These are phyloP conservation scores for Acromyrmex heyeri DNA, from an alignment of 1,140 invertebrate species.

Conservation along the genomic window DNA sequence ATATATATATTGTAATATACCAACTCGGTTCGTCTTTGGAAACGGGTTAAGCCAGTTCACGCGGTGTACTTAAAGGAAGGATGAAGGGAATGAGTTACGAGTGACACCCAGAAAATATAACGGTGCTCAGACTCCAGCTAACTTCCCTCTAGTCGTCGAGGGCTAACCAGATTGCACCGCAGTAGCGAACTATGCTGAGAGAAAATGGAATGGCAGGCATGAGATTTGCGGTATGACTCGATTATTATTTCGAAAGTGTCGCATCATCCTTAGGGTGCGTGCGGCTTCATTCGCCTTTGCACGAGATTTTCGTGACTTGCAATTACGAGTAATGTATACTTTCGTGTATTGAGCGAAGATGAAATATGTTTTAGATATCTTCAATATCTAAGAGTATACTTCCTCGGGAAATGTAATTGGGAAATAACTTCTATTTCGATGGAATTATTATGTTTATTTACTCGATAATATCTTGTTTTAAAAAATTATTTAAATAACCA, in stretches of 20 bases:
- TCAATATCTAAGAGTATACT: no score
- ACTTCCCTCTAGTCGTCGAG: conserved; percentile 18
- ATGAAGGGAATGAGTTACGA: conserved; percentile 57
- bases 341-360: neutral
- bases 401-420: no score
- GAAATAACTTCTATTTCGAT: neutral
- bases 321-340: neutral
- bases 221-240: conserved; percentile 23
- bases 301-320: neutral
- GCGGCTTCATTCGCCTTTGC: neutral
- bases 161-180: conserved; percentile 47
- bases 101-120: conserved; percentile 49
- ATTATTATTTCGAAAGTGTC: conserved; percentile 54
- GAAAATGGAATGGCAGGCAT: conserved; percentile 22
- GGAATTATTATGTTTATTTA: neutral
- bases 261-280: neutral
- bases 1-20: conserved; percentile 72
- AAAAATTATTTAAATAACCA: neutral
- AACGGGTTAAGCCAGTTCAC: neutral
- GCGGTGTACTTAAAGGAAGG: conserved; percentile 48
- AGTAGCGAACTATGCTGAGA: neutral
- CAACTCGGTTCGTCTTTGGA: conserved; percentile 59
- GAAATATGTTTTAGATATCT: neutral
- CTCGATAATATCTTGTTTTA: neutral
- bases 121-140: conserved; percentile 35